Evolutionary conservation across 2,113 vertebrate genomes (phyloP).

Genomic region (Engraulis encrasicolus): DNA sequence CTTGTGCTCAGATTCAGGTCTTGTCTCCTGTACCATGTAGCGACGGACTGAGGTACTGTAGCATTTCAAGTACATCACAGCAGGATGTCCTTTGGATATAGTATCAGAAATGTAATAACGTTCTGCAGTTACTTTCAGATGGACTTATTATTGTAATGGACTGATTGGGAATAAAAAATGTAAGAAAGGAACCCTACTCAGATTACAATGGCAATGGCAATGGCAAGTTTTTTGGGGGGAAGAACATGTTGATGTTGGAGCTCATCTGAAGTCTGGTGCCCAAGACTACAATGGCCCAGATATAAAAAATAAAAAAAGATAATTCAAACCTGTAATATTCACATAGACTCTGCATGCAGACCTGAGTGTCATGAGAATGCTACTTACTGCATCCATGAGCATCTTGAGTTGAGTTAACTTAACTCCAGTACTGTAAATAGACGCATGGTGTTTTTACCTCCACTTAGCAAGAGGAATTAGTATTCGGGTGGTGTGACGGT

Average conservation of each 20-base stretch:
- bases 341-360: slow-evolving; percentile 47
- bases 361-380: slow-evolving; percentile 42
- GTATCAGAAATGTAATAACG: background rate
- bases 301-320: background rate
- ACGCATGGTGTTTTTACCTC: slow-evolving; percentile 11
- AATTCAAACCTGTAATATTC: slow-evolving; percentile 15
- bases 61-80: slow-evolving; percentile 24
- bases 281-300: background rate
- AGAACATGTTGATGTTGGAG: background rate
- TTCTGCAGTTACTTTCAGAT: background rate
- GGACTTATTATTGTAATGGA: background rate
- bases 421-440: slow-evolving; percentile 33
- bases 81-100: background rate
- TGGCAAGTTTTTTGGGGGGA: background rate
- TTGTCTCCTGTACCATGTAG: background rate
- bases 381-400: slow-evolving; percentile 48
- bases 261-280: background rate
- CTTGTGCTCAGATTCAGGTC: background rate
- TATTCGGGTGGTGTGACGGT: background rate
- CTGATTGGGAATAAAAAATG: background rate
- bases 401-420: slow-evolving; percentile 45
- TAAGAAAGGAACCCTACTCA: background rate
- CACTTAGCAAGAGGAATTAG: background rate
- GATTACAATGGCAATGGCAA: background rate
- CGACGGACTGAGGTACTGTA: slow-evolving; percentile 38